These are phyloP conservation scores for Halichoerus grypus DNA, from an alignment of 2,113 vertebrate species.

Conservation along the genomic window DNA sequence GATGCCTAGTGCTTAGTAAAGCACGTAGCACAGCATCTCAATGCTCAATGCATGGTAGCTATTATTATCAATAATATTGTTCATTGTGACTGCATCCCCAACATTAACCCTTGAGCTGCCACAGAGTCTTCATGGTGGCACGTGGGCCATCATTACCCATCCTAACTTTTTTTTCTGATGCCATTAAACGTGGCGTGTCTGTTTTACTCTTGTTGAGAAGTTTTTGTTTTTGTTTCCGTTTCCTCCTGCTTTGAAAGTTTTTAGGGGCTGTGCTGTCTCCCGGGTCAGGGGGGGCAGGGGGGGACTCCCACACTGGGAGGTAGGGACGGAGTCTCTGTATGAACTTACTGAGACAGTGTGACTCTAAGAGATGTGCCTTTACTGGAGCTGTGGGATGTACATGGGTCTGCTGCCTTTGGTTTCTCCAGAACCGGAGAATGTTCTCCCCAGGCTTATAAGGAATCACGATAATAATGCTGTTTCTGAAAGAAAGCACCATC, in stretches of 20 bases:
- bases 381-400: neutral
- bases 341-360: neutral
- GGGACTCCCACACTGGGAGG: neutral
- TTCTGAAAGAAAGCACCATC: neutral
- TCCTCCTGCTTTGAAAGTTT: neutral
- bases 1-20: neutral
- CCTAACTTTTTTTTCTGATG: neutral
- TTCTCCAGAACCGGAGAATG: neutral
- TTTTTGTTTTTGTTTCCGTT: neutral
- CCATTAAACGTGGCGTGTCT: neutral
- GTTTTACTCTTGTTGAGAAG: neutral
- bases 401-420: neutral
- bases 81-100: neutral
- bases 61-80: neutral
- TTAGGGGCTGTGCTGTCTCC: neutral
- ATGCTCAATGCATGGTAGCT: neutral
- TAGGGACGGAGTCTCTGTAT: neutral
- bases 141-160: accelerated
- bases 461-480: neutral
- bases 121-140: neutral
- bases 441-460: neutral
- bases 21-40: neutral
- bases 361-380: neutral
- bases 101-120: neutral
- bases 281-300: too few species aligned